Evolutionary conservation across 2,113 vertebrate genomes (phyloP).

Genomic region (Siphamia tubifer): DNA sequence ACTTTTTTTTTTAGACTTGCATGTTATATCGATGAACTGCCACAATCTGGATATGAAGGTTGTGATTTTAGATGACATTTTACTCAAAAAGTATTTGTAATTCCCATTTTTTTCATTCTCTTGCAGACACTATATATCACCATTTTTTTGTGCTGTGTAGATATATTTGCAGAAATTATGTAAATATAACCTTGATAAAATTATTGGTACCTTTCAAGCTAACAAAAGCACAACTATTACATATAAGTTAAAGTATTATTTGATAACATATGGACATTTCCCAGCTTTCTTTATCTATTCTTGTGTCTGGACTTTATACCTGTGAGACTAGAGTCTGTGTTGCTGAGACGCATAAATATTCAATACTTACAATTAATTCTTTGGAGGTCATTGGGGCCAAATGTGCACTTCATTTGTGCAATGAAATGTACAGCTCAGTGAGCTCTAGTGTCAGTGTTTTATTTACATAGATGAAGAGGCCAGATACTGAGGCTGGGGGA

Average conservation of each 20-base stretch:
- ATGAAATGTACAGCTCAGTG: not conserved
- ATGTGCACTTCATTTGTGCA: not conserved
- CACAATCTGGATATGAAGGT: slow-evolving; percentile 3
- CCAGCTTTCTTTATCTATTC: not conserved
- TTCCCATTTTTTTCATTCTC: not conserved
- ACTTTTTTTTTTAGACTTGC: not conserved
- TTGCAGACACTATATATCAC: not conserved
- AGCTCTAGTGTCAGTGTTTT: not conserved
- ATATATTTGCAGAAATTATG: not conserved
- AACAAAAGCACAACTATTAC: not conserved
- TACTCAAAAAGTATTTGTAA: not conserved
- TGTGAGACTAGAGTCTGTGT: not conserved
- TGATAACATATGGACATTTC: not conserved
- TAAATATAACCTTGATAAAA: not conserved
- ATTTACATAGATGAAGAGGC: not conserved
- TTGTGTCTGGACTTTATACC: not conserved
- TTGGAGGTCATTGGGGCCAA: not conserved
- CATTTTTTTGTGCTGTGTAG: slow-evolving; percentile 12
- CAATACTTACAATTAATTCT: not conserved
- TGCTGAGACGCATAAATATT: not conserved
- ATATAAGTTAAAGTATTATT: slow-evolving; percentile 2
- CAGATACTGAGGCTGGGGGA: not conserved
- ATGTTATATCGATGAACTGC: slow-evolving; percentile 23
- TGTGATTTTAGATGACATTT: slow-evolving; percentile 1
- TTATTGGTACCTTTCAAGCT: not conserved